phyloP scores from a whole-genome alignment of 2,797 vertebrate genomes.

The Halcyon chelicuti region DNA sequence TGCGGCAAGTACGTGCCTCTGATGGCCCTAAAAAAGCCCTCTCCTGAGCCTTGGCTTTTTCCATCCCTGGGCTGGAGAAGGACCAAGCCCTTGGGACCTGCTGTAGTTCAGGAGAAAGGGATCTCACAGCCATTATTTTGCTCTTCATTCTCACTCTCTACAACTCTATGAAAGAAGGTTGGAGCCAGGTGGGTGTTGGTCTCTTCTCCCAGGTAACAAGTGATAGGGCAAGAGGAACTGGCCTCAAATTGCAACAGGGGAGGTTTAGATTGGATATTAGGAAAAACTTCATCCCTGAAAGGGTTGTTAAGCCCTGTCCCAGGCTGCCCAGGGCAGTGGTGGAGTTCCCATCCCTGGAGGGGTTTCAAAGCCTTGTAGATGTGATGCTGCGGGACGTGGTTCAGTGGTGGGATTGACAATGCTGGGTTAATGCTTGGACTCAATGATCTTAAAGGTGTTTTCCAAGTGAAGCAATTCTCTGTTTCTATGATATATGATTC shows the following conservation, averaged over 20 bases:
- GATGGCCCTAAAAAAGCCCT: neutral
- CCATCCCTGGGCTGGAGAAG: neutral
- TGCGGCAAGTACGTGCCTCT: neutral
- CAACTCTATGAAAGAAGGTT: too few relatives aligned
- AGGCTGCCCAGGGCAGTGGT: too few relatives aligned
- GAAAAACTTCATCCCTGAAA: neutral
- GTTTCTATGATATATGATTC: too few relatives aligned
- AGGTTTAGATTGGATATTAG: neutral
- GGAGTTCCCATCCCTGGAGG: too few relatives aligned
- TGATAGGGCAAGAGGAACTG: neutral
- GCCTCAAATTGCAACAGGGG: neutral
- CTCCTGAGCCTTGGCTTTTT: fast-evolving
- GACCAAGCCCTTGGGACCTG: neutral
- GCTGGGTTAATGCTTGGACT: too few relatives aligned
- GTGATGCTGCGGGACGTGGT: too few relatives aligned
- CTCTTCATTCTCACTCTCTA: neutral
- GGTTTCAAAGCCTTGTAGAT: too few relatives aligned
- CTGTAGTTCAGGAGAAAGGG: neutral
- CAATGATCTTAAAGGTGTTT: too few relatives aligned
- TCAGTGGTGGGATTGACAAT: too few relatives aligned
- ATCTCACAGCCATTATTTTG: neutral
- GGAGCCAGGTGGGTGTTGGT: too few relatives aligned
- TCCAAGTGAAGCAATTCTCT: too few relatives aligned
- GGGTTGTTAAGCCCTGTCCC: neutral
- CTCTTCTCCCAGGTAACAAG: too few relatives aligned